These are phyloP conservation scores for Neopelma chrysocephalum DNA, from an alignment of 2,797 vertebrate genomes.

Conservation along the genomic window DNA sequence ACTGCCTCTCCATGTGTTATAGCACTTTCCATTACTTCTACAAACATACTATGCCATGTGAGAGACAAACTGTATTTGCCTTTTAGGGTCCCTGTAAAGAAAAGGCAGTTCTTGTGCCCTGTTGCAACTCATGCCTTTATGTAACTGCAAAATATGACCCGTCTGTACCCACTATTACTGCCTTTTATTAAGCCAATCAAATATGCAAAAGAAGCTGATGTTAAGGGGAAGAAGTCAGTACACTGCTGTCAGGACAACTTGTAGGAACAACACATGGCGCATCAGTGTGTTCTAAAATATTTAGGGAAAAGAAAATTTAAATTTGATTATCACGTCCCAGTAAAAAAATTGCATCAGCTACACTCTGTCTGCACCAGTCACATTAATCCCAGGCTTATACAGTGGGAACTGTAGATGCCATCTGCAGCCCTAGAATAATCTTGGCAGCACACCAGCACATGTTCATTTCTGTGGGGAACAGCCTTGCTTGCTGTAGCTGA, in stretches of 20 bases:
- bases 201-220: neutral
- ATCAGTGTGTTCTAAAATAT: neutral
- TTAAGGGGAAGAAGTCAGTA: neutral
- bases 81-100: neutral
- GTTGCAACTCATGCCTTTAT: neutral
- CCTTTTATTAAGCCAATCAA: neutral
- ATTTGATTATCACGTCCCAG: neutral
- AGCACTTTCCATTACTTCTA: conserved; percentile 8
- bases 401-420: conserved; percentile 18
- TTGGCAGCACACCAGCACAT: conserved; percentile 30
- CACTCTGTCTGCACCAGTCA: neutral
- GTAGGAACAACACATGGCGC: neutral
- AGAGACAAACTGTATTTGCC: conserved; percentile 7
- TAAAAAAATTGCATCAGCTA: neutral
- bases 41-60: neutral
- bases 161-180: neutral
- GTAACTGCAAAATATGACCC: neutral
- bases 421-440: conserved; percentile 57
- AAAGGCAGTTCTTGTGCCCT: neutral
- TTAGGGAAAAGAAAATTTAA: conserved; percentile 11
- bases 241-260: neutral
- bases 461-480: conserved; percentile 18
- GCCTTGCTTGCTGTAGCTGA: conserved; percentile 6
- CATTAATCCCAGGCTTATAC: neutral
- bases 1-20: conserved; percentile 4